phyloP scores from a whole-genome alignment of 2,797 vertebrate genomes.

The Fistularia tabacaria region DNA sequence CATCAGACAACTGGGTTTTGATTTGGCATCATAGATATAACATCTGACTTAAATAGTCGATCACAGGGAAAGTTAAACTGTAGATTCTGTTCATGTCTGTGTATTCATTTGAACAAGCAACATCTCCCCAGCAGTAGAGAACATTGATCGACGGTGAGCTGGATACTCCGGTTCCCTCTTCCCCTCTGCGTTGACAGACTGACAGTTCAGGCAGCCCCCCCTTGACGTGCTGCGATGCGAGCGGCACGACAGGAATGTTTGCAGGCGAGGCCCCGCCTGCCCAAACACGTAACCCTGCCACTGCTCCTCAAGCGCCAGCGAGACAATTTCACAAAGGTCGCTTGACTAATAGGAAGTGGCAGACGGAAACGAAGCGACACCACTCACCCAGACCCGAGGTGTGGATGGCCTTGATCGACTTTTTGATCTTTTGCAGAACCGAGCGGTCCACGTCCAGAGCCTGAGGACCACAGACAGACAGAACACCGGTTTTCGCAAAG shows the following conservation, averaged over 20 bases:
- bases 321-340: too few species aligned
- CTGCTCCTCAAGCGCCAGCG: not conserved
- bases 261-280: slow-evolving; percentile 32
- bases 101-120: too few species aligned
- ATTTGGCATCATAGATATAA: too few species aligned
- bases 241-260: slow-evolving; percentile 67
- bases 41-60: too few species aligned
- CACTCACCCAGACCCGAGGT: slow-evolving; percentile 88
- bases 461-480: slow-evolving; percentile 61
- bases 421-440: slow-evolving; percentile 94
- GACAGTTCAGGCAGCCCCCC: not conserved
- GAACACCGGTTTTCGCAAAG: too few species aligned
- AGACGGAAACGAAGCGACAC: not conserved
- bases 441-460: slow-evolving; percentile 88
- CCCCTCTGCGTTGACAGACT: too few species aligned
- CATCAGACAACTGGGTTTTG: too few species aligned
- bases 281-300: slow-evolving; percentile 15
- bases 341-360: not conserved
- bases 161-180: too few species aligned
- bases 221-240: slow-evolving; percentile 64
- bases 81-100: too few species aligned
- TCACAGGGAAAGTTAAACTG: too few species aligned
- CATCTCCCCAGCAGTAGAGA: too few species aligned
- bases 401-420: slow-evolving; percentile 92
- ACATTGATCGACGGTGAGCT: too few species aligned